Percentiles rank a stretch among this genome's conserved stretches.
Evolutionary conservation across 2,888 invertebrate genomes (phyloP).

Genomic region (Macroteleia sp.): DNA sequence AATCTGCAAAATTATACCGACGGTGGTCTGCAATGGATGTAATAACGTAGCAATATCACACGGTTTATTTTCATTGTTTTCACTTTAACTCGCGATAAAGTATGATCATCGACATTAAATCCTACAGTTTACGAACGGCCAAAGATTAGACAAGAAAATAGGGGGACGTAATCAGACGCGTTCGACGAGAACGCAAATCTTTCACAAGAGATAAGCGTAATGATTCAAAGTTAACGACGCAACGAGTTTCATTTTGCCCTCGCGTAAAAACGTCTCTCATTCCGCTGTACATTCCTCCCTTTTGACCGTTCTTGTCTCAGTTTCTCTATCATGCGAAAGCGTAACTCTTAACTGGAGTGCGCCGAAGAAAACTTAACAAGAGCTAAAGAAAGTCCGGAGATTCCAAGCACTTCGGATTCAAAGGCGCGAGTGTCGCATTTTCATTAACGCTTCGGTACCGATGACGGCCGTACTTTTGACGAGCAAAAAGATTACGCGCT

Average conservation of each 20-base stretch:
- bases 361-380: constrained; percentile 64
- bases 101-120: constrained; percentile 20
- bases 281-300: constrained; percentile 36
- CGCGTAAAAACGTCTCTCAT: constrained; percentile 72
- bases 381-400: constrained; percentile 68
- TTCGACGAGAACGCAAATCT: constrained; percentile 69
- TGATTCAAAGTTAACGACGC: constrained; percentile 73
- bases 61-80: constrained; percentile 19
- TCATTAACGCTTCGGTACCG: constrained; percentile 77
- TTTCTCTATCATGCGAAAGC: constrained; percentile 45
- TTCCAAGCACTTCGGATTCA: constrained; percentile 76
- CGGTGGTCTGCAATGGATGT: background rate
- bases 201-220: constrained; percentile 55
- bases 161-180: constrained; percentile 76
- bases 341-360: constrained; percentile 64
- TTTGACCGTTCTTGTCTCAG: constrained; percentile 45
- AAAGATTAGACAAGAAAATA: constrained; percentile 44
- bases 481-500: constrained; percentile 56
- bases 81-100: constrained; percentile 20
- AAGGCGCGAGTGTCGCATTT: constrained; percentile 75
- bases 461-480: constrained; percentile 35
- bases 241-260: constrained; percentile 75
- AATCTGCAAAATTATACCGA: background rate
- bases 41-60: background rate
- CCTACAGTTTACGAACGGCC: constrained; percentile 9